Percentiles rank a stretch among this genome's conserved stretches.
Conservation (phyloP, 1,140 invertebrate genomes). For the Drosophila sturtevanti region DNA sequence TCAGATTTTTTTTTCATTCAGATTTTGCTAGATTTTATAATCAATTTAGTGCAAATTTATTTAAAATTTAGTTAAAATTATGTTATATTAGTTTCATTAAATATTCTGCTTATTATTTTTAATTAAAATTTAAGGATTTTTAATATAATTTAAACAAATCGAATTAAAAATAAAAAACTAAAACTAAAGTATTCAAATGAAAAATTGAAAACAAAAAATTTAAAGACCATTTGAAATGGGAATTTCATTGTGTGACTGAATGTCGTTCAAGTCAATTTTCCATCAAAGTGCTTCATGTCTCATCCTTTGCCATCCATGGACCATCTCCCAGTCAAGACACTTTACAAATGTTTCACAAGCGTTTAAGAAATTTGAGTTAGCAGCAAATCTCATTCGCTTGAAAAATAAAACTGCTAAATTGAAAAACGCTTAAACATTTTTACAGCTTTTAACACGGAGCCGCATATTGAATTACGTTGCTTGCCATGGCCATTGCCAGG, state of each 20-base stretch:
- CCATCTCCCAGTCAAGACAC: slow-evolving; percentile 13
- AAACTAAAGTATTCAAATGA: too few species aligned
- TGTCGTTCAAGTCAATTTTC: background rate
- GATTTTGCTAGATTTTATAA: too few species aligned
- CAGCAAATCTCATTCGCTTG: slow-evolving; percentile 70
- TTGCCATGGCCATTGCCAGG: slow-evolving; percentile 29
- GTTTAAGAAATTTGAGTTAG: slow-evolving; percentile 68
- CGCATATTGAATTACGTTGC: slow-evolving; percentile 77
- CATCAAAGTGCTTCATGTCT: slow-evolving; percentile 1
- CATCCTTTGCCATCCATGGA: slow-evolving; percentile 6
- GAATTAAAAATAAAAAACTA: too few species aligned
- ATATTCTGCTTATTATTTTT: too few species aligned
- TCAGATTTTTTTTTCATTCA: too few species aligned
- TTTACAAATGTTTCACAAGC: slow-evolving; percentile 62
- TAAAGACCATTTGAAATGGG: background rate
- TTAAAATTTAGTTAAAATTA: too few species aligned
- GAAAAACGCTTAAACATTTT: slow-evolving; percentile 80
- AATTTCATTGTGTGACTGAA: slow-evolving; percentile 1
- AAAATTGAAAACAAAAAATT: background rate
- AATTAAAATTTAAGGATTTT: too few species aligned
- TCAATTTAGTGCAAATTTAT: too few species aligned
- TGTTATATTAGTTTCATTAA: too few species aligned
- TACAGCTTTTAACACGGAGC: slow-evolving; percentile 76
- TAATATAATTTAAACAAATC: too few species aligned
- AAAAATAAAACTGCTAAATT: slow-evolving; percentile 77